Base-by-base conservation (phyloP, 2,888 invertebrate species). In the Mythimna vitellina region DNA sequence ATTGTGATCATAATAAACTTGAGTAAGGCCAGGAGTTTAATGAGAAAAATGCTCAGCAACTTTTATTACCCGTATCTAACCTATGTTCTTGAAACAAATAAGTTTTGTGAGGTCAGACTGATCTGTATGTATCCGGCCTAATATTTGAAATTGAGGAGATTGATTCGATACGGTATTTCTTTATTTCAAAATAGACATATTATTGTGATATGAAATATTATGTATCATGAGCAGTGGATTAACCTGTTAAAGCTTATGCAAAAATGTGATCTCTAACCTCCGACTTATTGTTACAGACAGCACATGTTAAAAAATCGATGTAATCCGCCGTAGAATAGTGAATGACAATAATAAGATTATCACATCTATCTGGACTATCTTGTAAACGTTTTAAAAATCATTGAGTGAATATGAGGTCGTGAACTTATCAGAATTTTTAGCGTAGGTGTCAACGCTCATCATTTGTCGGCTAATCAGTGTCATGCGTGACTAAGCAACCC, bases 41-140 rank as follows among this genome's bases (percentile, higher is more conserved):
- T 88, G 86, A 88, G 84, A 87, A 84, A 86, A 87, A 85, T 85
- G 78, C 84, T 86, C 85, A 85, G 69, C 54, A 82, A 73, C 86
- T 87, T 90, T 92, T 92, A 93, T 93, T 89, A 86, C 58, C 89
- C 92, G 89, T 92, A 71, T 84, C 93, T 89, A 92, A 94, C 89
- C 81, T 80, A 82, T 84, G 89, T 86, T 88, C 89, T 91, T 91
- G 90, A 88, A 87, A 84, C 67, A 76, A 78, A 87, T 79, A 65
- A 81, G 86, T 82, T 79, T 81, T 73, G 70, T 80, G 81, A 85
- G 85, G 84, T 86, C 81, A 85, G 62, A 69, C 65, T 80, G 80
- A 80, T 71, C 56, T 82, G 78, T 80, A 76, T 79, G 72, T 79
- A 80, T 82, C 73, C 80, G 79, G 70, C 66, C 76, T 77, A 76